Conservation (phyloP, 2,113 vertebrate genomes). For the Hippolais icterina region DNA sequence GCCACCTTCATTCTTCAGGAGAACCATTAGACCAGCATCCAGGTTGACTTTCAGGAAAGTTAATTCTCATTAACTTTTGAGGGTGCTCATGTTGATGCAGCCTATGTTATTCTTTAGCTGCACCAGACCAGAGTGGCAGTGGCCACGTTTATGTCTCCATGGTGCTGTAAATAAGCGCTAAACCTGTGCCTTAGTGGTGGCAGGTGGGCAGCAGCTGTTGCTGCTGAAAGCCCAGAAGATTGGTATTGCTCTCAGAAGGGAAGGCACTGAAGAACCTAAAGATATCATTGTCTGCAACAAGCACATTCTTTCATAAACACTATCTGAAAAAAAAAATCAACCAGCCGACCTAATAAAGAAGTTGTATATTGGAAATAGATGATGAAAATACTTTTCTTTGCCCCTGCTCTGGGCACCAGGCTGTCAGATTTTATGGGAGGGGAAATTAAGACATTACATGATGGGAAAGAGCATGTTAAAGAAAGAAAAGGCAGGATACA, state of each 20-base stretch:
- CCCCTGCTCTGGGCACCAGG: background rate
- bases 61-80: background rate
- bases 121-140: background rate
- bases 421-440: background rate
- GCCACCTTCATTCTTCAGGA: background rate
- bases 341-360: background rate
- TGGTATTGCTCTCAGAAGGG: background rate
- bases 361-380: background rate
- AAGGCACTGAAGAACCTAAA: background rate
- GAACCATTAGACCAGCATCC: background rate
- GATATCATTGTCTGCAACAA: background rate
- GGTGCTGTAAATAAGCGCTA: background rate
- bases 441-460: background rate
- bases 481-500: background rate
- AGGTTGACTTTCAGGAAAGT: background rate
- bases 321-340: background rate
- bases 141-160: background rate
- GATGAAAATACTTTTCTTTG: background rate
- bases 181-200: conserved; percentile 10
- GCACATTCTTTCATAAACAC: background rate
- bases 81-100: background rate
- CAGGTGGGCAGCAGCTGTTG: conserved; percentile 22
- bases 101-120: background rate
- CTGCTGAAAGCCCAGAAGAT: conserved; percentile 6
- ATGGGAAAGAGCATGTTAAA: background rate